These are phyloP conservation scores for Porites lutea DNA, from an alignment of 64 coral and sea anemone species.

Conservation along the genomic window DNA sequence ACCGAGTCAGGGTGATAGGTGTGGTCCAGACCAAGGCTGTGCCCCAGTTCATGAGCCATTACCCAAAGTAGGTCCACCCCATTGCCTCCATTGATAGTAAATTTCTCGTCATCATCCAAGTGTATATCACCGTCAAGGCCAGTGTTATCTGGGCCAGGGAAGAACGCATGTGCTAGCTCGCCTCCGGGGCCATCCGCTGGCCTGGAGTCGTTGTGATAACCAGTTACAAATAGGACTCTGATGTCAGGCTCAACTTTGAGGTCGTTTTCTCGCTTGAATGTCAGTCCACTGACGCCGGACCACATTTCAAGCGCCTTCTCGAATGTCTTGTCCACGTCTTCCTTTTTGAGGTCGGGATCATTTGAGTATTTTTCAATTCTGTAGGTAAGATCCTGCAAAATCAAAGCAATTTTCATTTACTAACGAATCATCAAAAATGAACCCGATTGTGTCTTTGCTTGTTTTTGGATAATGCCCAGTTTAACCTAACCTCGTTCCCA, in stretches of 20 bases:
- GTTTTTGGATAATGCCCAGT: too few relatives aligned
- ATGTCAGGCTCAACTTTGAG: constrained; percentile 33
- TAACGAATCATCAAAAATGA: too few relatives aligned
- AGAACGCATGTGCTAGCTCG: constrained; percentile 49
- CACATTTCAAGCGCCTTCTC: constrained; percentile 54
- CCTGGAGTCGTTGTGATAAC: constrained; percentile 63
- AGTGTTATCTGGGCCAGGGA: neutral
- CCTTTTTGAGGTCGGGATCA: constrained; percentile 12
- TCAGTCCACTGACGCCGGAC: constrained; percentile 26
- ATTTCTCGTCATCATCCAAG: constrained; percentile 60
- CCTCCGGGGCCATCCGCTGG: constrained; percentile 56
- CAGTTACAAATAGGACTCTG: constrained; percentile 46
- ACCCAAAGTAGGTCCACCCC: constrained; percentile 63
- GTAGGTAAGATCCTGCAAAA: constrained; percentile 63
- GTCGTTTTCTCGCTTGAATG: constrained; percentile 58
- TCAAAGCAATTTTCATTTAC: too few relatives aligned
- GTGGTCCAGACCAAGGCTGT: constrained; percentile 64
- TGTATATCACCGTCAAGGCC: constrained; percentile 63
- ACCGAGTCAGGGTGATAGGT: constrained; percentile 33
- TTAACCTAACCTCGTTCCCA: too few relatives aligned
- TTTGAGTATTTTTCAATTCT: constrained; percentile 61
- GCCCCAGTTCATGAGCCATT: constrained; percentile 63
- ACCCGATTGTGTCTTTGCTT: too few relatives aligned
- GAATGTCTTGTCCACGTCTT: constrained; percentile 54
- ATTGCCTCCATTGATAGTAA: neutral